A percentile compares a stretch with the other conserved stretches of the same genome.
phyloP scores from a whole-genome alignment of 1,140 invertebrate genomes.

The Mya arenaria region DNA sequence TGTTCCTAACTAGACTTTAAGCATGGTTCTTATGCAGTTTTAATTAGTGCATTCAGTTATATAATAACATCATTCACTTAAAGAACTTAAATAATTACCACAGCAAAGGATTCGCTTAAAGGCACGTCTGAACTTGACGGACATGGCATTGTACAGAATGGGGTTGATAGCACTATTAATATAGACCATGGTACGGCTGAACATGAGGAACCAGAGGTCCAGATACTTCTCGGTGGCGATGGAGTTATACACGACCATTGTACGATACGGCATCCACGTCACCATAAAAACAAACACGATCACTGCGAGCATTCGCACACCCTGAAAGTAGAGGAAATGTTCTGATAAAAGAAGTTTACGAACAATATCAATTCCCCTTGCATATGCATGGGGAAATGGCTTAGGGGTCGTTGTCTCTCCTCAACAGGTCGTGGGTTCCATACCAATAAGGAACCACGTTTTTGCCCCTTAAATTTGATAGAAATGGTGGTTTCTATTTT shows the following conservation, averaged over 20 bases:
- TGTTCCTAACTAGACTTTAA: neutral
- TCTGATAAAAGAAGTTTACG: neutral
- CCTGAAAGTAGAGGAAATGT: slow-evolving; percentile 77
- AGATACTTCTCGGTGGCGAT: slow-evolving; percentile 82
- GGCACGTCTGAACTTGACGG: slow-evolving; percentile 84
- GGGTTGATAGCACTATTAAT: slow-evolving; percentile 86
- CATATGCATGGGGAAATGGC: no score
- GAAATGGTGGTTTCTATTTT: no score
- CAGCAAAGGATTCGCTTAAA: slow-evolving; percentile 79
- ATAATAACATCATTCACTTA: neutral
- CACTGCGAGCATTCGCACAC: slow-evolving; percentile 86
- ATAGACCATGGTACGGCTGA: slow-evolving; percentile 85
- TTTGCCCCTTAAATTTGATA: no score
- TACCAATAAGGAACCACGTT: no score
- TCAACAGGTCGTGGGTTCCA: no score
- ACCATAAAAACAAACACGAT: slow-evolving; percentile 85
- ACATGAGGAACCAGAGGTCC: slow-evolving; percentile 86
- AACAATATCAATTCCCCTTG: no score
- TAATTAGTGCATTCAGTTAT: neutral
- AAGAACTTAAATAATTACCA: slow-evolving; percentile 55
- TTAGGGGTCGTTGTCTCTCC: no score
- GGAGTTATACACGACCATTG: slow-evolving; percentile 86
- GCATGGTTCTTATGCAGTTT: neutral
- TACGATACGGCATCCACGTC: slow-evolving; percentile 85
- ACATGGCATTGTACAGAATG: slow-evolving; percentile 85